Conservation (phyloP, 2,113 vertebrate species). For the Odobenus rosmarus region DNA sequence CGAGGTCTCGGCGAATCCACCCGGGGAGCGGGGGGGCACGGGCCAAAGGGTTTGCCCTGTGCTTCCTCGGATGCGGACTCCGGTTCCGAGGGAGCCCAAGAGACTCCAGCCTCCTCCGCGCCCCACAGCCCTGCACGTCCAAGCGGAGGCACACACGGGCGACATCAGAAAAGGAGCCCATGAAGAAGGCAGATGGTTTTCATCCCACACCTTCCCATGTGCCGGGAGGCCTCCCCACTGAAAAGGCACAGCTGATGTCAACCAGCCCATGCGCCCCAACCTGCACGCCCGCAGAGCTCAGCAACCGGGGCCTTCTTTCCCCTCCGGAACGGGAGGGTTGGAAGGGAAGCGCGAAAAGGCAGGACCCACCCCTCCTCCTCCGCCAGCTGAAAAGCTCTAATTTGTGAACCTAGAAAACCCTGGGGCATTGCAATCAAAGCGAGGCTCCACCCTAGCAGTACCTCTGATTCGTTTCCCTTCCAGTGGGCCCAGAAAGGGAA, state of each 20-base stretch:
- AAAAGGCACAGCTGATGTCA: conserved; percentile 14
- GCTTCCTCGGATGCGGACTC: neutral
- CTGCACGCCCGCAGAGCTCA: neutral
- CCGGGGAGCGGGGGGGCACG: neutral
- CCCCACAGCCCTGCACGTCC: neutral
- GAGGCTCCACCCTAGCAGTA: conserved; percentile 62
- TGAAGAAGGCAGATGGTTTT: neutral
- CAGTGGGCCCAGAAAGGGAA: conserved; percentile 67
- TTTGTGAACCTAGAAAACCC: conserved; percentile 72
- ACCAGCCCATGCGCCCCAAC: neutral
- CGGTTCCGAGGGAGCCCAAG: neutral
- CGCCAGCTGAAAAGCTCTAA: conserved; percentile 15
- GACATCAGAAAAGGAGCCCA: neutral
- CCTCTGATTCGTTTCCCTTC: conserved; percentile 65
- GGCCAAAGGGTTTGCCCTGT: conserved; percentile 20
- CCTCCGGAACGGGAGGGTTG: neutral
- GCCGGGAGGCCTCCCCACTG: neutral
- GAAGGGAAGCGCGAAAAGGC: neutral
- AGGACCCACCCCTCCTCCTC: neutral
- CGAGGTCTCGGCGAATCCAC: neutral
- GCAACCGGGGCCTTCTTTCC: neutral
- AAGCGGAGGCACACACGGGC: neutral
- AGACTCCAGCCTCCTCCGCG: neutral
- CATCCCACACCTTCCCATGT: conserved; percentile 54
- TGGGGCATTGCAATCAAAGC: conserved; percentile 22